Percentiles rank a stretch among this genome's conserved stretches.
These are phyloP conservation scores for Tachyglossus aculeatus DNA, from an alignment of 2,797 vertebrate genomes.

Conservation along the genomic window DNA sequence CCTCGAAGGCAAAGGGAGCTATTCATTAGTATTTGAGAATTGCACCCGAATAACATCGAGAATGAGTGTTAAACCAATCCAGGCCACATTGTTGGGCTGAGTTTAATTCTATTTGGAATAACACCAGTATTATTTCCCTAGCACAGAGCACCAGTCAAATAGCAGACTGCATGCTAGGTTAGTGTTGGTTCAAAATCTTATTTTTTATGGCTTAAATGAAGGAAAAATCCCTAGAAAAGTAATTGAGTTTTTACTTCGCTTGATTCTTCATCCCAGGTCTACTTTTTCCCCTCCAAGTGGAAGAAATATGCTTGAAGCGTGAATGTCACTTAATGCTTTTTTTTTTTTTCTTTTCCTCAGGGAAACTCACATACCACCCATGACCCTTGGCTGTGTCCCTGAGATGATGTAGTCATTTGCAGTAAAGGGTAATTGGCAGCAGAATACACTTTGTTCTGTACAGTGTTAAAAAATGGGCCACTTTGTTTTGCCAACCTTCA, in stretches of 20 bases:
- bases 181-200: not conserved
- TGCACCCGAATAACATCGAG: too few relatives aligned
- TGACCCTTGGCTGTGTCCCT: constrained; percentile 62
- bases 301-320: constrained; percentile 31
- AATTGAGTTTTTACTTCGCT: not conserved
- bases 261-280: not conserved
- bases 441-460: constrained; percentile 71
- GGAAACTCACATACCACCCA: constrained; percentile 37
- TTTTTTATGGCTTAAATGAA: not conserved
- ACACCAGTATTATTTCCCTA: not conserved
- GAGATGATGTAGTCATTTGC: constrained; percentile 67
- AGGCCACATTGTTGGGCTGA: not conserved
- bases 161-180: not conserved
- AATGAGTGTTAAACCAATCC: not conserved
- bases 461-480: constrained; percentile 75
- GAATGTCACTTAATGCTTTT: constrained; percentile 43
- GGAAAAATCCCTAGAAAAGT: not conserved
- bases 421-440: constrained; percentile 67
- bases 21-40: too few relatives aligned
- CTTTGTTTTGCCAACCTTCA: constrained; percentile 79
- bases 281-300: constrained; percentile 11
- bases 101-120: not conserved
- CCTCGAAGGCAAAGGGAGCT: too few relatives aligned
- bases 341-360: constrained; percentile 41
- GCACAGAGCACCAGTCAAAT: not conserved